These are phyloP conservation scores for Terrapene triunguis DNA, from an alignment of 2,113 vertebrate species.

Conservation along the genomic window DNA sequence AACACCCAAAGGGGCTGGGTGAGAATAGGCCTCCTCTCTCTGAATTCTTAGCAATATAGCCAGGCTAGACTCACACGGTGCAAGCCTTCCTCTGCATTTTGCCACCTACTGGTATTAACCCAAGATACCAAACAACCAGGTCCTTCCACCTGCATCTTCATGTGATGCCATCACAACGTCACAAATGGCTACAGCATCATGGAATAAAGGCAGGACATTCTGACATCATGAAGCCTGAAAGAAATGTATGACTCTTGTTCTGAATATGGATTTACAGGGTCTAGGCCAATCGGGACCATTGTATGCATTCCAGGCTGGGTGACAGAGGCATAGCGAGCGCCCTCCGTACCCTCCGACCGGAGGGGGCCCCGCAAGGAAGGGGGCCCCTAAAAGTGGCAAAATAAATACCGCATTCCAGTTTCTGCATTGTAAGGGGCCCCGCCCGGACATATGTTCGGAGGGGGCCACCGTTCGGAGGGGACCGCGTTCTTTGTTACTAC, in stretches of 20 bases:
- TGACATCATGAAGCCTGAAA: neutral
- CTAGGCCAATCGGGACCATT: neutral
- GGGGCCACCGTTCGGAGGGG: too few species aligned
- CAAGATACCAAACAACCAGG: neutral
- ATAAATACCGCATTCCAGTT: too few species aligned
- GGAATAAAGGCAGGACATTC: neutral
- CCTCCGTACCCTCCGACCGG: too few species aligned
- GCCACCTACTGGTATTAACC: neutral
- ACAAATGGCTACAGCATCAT: neutral
- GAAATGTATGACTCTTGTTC: accelerated
- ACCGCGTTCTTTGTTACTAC: too few species aligned
- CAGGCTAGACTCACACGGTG: neutral
- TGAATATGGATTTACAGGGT: neutral
- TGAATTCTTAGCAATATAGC: neutral
- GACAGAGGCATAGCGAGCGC: too few species aligned
- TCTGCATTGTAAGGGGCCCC: too few species aligned
- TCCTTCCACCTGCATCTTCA: neutral
- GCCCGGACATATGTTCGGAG: too few species aligned
- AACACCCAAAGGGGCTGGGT: neutral
- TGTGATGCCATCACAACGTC: neutral
- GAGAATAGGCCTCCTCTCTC: neutral
- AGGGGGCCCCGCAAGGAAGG: too few species aligned
- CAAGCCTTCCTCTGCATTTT: neutral
- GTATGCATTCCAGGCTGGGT: neutral
- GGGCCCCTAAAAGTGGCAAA: too few species aligned